Base-by-base conservation (phyloP, 2,888 invertebrate species). In the Macrophya alboannulata region DNA sequence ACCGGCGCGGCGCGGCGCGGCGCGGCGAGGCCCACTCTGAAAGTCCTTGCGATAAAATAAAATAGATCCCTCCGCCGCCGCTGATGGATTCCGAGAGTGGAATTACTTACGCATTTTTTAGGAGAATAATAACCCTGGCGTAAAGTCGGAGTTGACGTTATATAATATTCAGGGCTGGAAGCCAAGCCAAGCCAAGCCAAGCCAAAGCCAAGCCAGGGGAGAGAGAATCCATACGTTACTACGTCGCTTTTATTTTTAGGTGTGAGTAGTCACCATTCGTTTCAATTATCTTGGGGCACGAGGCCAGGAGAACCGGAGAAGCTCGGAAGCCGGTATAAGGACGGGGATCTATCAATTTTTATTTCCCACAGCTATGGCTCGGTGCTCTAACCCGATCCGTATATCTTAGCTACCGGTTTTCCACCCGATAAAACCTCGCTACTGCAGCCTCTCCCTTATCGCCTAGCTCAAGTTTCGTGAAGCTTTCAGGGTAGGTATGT, bases 21-120 rank as follows among this genome's bases (percentile, higher is more conserved):
- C 88, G 87, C 21, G 87, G 85, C 84, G 85, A 68, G 85, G 55
- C 83, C 83, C 68, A 71, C 72, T 45, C 51, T 81, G 72, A 59
- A 65, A 48, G 31, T 86, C 83, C 85, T 87, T 86, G 51, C 89
- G 90, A 90, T 91, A 90, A 91, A 90, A 91, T 90, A 90, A 90
- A 91, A 90, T 90, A 88, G 87, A 71, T 87, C 88, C 88, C 88
- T 83, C 86, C 82, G 86, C 74, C 81, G 86, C 74, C 84, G 86
- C 74, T 82, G 87, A 84, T 86, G 84, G 72, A 76, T 86, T 84
- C 82, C 31, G 51, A 72, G 86, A 77, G 82, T 85, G 59, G 88
- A 90, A 88, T 89, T 88, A 89, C 89, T 88, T 87, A 87, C 88
- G 86, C 87, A 85, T 86, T 86, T 77, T 86, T 86, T n/a, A 17